These are phyloP conservation scores for Ifrita kowaldi DNA, from an alignment of 2,113 vertebrate species.

Conservation along the genomic window DNA sequence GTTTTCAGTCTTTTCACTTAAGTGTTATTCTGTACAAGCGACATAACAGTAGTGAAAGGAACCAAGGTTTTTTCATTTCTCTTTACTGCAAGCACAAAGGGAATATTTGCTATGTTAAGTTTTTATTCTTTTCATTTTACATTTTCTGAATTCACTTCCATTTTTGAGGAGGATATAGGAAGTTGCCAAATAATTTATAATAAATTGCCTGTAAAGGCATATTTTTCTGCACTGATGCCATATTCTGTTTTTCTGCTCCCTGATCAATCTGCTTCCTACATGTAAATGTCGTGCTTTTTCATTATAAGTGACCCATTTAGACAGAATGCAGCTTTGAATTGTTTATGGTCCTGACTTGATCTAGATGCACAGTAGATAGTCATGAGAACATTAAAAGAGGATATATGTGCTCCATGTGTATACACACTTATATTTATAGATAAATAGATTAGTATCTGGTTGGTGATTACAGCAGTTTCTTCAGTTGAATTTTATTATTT, in stretches of 20 bases:
- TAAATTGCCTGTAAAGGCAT: not conserved
- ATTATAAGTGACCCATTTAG: conserved; percentile 64
- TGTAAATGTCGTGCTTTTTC: conserved; percentile 43
- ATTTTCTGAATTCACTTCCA: not conserved
- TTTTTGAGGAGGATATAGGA: not conserved
- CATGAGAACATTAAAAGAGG: not conserved
- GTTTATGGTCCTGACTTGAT: conserved; percentile 14
- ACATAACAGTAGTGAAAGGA: not conserved
- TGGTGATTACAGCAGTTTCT: not conserved
- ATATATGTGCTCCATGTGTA: not conserved
- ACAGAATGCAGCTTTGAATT: conserved; percentile 24
- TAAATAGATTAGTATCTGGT: not conserved
- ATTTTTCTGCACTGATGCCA: not conserved
- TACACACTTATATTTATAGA: not conserved
- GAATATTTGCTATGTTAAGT: not conserved
- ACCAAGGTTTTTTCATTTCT: not conserved
- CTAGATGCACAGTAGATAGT: not conserved
- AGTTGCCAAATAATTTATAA: not conserved
- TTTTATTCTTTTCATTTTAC: not conserved
- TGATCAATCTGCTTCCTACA: conserved; percentile 30
- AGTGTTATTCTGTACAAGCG: not conserved
- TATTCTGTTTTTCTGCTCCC: not conserved
- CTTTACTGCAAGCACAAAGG: not conserved
- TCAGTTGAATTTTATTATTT: not conserved
- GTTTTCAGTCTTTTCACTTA: not conserved